Evolutionary conservation across 2,113 vertebrate genomes (phyloP).

Genomic region (Ia io): DNA sequence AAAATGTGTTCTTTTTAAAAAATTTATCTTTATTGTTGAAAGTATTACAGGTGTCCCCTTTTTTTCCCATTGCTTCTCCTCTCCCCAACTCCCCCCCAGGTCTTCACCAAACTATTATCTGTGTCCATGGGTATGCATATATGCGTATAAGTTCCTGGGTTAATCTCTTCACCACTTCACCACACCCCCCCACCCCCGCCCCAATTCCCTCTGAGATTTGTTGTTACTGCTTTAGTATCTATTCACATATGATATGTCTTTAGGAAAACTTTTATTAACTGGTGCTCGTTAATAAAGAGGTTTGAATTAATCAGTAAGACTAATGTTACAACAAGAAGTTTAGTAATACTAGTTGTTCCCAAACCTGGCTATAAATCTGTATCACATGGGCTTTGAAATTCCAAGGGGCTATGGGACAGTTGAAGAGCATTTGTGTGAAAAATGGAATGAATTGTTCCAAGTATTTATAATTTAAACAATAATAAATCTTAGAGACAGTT

Average conservation of each 20-base stretch:
- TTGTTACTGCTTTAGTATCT: neutral
- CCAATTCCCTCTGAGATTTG: too few relatives aligned
- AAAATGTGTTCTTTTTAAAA: neutral
- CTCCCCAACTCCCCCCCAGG: too few relatives aligned
- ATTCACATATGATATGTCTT: neutral
- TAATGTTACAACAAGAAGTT: neutral
- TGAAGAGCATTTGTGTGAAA: neutral
- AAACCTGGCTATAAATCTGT: neutral
- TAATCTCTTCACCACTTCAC: too few relatives aligned
- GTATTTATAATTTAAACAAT: slow-evolving; percentile 28
- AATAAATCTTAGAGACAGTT: neutral
- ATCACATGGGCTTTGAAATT: slow-evolving; percentile 10
- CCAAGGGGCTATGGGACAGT: neutral
- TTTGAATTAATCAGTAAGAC: neutral
- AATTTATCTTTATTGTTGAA: too few relatives aligned
- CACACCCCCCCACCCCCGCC: too few relatives aligned
- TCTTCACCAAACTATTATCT: too few relatives aligned
- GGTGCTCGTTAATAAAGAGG: neutral
- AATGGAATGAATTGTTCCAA: neutral
- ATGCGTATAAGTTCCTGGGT: too few relatives aligned
- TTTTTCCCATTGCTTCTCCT: too few relatives aligned
- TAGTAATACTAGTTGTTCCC: neutral
- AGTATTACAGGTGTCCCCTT: too few relatives aligned
- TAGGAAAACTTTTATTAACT: neutral
- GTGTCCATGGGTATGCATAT: too few relatives aligned